These are phyloP conservation scores for Stomatorhinus ivindoensis DNA, from an alignment of 2,113 vertebrate genomes.

Conservation along the genomic window DNA sequence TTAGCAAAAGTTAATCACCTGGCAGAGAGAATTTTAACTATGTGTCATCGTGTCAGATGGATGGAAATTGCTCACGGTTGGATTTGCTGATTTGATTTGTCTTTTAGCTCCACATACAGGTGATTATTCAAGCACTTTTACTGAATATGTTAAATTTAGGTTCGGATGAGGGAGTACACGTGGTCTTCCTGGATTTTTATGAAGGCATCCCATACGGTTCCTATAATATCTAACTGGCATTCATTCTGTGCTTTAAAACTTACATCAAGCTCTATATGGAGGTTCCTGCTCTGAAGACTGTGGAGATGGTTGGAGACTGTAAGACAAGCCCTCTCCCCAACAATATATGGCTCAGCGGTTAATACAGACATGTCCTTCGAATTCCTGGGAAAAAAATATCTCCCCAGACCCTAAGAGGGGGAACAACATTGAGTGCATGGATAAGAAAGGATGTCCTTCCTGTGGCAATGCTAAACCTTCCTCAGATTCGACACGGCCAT, in stretches of 20 bases:
- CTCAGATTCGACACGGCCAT: not conserved
- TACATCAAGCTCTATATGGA: not conserved
- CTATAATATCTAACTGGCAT: not conserved
- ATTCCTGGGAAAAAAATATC: not conserved
- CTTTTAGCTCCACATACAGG: not conserved
- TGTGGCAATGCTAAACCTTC: not conserved
- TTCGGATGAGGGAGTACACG: not conserved
- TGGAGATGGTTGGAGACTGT: not conserved
- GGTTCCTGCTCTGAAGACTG: not conserved
- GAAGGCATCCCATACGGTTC: not conserved
- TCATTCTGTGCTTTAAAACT: not conserved
- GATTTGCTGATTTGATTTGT: not conserved
- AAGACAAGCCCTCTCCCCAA: not conserved
- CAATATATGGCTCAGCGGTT: not conserved
- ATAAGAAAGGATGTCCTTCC: not conserved
- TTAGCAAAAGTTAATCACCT: not conserved
- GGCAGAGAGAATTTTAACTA: not conserved
- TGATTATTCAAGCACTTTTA: conserved; percentile 1
- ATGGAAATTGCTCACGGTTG: not conserved
- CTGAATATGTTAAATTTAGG: not conserved
- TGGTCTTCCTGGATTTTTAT: not conserved
- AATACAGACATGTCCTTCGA: not conserved
- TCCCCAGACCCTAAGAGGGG: not conserved
- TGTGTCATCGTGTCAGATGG: not conserved
- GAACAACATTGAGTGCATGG: not conserved